Base-by-base conservation (phyloP, 2,888 invertebrate genomes). In the Protodeltote pygarga region DNA sequence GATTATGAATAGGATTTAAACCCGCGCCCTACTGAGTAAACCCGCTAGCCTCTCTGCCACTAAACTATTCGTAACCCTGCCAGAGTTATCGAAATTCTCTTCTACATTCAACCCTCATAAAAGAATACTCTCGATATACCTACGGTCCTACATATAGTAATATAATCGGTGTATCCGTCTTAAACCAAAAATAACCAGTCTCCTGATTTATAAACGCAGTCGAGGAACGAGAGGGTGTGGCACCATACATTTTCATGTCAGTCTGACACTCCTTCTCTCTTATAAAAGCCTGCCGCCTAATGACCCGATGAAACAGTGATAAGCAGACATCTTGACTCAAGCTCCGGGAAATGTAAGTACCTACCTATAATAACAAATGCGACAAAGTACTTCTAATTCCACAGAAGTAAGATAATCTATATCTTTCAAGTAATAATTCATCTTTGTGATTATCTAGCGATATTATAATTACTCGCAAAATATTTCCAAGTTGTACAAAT, bases 221-320 rank as follows among this genome's bases (percentile, higher is more conserved):
- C 6, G n/a, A 11, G n/a, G 17, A 11, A 11, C 14, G 17, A 38
- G 6, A 4, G 31, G 42, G 51, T 28, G 51, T 59, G 60, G 42
- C 37, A 19, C 21, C 17, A 29, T 19, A 29, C 14, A 34, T 44
- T 51, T 37, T n/a, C 24, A 20, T 37, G 24, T 25, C 21, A 25
- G n/a, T 38, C 40, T 15, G 21, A 28, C 52, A 33, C 45, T 44
- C 35, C 53, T 44, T 41, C 49, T 35, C 50, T 39, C 34, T 21
- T 19, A 21, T 10, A 13, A n/a, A 11, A 48, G 38, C 9, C 17
- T 35, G 24, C 42, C 17, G 35, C 19, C n/a, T n/a, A n/a, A n/a
- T n/a, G n/a, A n/a, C n/a, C n/a, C 23, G 55, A 61, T 60, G 14
- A 53, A 29, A 11, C 29, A 9, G 11, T n/a, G 57, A 58, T 58